A percentile compares a stretch with the other conserved stretches of the same genome.
Evolutionary conservation across 2,113 vertebrate species (phyloP).

Genomic region (Gymnobelideus leadbeateri): DNA sequence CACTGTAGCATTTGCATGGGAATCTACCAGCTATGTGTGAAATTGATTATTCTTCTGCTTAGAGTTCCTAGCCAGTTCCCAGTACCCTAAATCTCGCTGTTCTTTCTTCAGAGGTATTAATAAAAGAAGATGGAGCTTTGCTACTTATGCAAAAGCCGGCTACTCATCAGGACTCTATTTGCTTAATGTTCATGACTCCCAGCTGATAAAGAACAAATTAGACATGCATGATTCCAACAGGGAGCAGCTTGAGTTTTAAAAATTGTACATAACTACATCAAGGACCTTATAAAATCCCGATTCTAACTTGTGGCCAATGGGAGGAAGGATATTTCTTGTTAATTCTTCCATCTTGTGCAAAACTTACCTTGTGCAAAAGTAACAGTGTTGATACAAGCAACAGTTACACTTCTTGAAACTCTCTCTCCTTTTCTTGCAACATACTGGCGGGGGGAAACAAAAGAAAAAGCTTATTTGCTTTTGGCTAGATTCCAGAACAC

Average conservation of each 20-base stretch:
- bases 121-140: neutral
- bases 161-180: neutral
- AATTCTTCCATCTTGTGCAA: constrained; percentile 35
- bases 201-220: neutral
- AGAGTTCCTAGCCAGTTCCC: constrained; percentile 16
- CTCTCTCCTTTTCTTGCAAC: constrained; percentile 88
- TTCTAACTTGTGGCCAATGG: constrained; percentile 18
- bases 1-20: neutral
- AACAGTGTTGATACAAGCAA: constrained; percentile 87
- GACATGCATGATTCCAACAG: constrained; percentile 16
- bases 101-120: neutral
- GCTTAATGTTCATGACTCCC: constrained; percentile 35
- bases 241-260: constrained; percentile 24
- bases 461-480: constrained; percentile 59
- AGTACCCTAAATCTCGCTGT: neutral
- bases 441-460: constrained; percentile 79
- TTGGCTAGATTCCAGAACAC: constrained; percentile 44
- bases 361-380: constrained; percentile 86
- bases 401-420: constrained; percentile 88
- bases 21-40: neutral
- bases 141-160: constrained; percentile 1
- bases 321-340: neutral
- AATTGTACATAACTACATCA: constrained; percentile 9
- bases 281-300: constrained; percentile 19
- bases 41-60: neutral